Base-by-base conservation (phyloP, 1,140 invertebrate genomes). In the Metopolophium dirhodum region DNA sequence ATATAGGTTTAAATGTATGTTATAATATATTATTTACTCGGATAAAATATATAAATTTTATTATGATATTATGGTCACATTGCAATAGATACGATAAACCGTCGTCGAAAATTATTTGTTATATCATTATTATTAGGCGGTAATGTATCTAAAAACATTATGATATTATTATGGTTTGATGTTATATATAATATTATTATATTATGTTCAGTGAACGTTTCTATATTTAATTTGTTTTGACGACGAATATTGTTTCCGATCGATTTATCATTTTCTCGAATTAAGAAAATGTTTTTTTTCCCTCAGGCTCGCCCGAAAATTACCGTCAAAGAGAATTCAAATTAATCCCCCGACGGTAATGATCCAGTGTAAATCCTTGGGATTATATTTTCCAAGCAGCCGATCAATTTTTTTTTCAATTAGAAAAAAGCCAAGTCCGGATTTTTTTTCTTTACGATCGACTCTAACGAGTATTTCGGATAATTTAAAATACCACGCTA, bases 351-450 rank as follows among this genome's bases (percentile, higher is more conserved):
- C 1, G n/a, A 6, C 14, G 20, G 23, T 89, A 89, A 89, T 54
- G 49, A 89, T 54, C 30, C 49, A 2, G 23, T 37, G 49, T 47
- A 89, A 89, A 89, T 54, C n/a, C 20, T 89, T n/a, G 22, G 49
- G 87, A 54, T 89, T 89, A 54, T 77, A 77, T 77, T 89, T 89
- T 54, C 49, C 49, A 26, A 89, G 22, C n/a, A 22, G 22, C 41
- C 35, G 49, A 89, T 54, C 49, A 89, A 35, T 51, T 89, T 87
- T 35, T 87, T 49, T 89, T 86, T 51, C 86, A 88, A 51, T 88
- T 54, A 88, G 1, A 35, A 51, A 35, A 51, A 88, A 88, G 20
- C 30, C 14, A 35, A 88, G 47, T 23, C 47, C 22, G 1, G 35
- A 35, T 18, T 88, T 88, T 88, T 41, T 88, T 88, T 54, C 35